A percentile compares a stretch with the other conserved stretches of the same genome.
Evolutionary conservation across 2,888 invertebrate genomes (phyloP).

Genomic region (Pemphredon lugubris): DNA sequence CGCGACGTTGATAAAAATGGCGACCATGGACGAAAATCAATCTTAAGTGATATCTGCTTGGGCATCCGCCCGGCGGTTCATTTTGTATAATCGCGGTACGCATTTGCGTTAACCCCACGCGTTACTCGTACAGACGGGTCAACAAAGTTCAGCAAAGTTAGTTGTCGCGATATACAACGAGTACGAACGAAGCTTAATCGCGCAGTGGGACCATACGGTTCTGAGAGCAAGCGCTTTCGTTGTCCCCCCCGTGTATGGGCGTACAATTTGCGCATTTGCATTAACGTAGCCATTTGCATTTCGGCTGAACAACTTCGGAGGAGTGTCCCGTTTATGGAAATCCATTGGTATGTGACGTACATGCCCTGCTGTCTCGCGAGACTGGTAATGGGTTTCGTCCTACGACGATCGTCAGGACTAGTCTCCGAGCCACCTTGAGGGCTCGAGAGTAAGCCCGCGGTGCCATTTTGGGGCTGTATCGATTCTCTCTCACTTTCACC

Average conservation of each 20-base stretch:
- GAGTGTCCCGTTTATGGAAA: constrained; percentile 64
- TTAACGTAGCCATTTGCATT: constrained; percentile 66
- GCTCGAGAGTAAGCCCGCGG: not conserved
- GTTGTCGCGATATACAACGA: constrained; percentile 1
- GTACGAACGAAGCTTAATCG: constrained; percentile 21
- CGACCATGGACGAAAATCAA: too few relatives aligned
- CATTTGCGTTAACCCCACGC: not conserved
- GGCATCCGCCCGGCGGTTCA: too few relatives aligned
- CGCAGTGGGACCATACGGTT: not conserved
- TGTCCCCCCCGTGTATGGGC: constrained; percentile 2
- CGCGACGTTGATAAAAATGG: too few relatives aligned
- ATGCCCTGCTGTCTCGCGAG: constrained; percentile 25
- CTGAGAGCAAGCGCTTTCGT: constrained; percentile 1
- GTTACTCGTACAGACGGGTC: not conserved
- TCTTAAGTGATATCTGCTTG: too few relatives aligned
- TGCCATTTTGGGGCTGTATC: constrained; percentile 12
- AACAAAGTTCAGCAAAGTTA: not conserved
- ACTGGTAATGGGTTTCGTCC: constrained; percentile 39
- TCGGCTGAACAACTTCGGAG: constrained; percentile 48
- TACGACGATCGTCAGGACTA: constrained; percentile 26
- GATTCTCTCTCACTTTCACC: constrained; percentile 1
- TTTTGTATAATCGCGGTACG: not conserved
- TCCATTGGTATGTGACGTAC: constrained; percentile 53
- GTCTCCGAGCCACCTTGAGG: constrained; percentile 2
- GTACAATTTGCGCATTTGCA: constrained; percentile 54